Base-by-base conservation (phyloP, 1,140 invertebrate species). In the Sycobia sp. region DNA sequence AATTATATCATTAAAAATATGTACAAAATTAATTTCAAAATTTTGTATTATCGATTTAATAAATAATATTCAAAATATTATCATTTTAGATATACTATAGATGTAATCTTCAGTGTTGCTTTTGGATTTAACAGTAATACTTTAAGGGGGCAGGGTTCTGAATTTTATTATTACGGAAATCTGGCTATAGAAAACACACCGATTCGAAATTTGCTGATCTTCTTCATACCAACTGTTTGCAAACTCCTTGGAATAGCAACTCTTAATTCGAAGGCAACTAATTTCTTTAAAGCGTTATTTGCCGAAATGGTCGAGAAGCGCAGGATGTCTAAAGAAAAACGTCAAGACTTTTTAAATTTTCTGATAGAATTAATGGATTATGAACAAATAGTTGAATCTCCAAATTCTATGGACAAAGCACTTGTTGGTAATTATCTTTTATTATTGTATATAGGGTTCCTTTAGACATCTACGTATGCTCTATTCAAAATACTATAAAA, bases 21-120 rank as follows among this genome's bases (percentile, higher is more conserved):
- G n/a, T n/a, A n/a, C n/a, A n/a, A n/a, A n/a, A n/a, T n/a, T n/a
- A n/a, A n/a, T n/a, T n/a, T n/a, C n/a, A n/a, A n/a, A n/a, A n/a
- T n/a, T n/a, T n/a, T n/a, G n/a, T 14, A 14, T n/a, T 10, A 14
- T 14, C 7, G 14, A 39, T 39, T 9, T 9, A 39, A 39, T 39
- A 39, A 39, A 39, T 39, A 39, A 39, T 7, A 11, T 32, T 7
- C 11, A 32, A 47, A 18, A 22, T n/a, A 54, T 25, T 7, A 25
- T 25, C 36, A 39, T 41, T 54, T 39, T 14, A 73, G 79, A 23
- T 87, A 81, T 62, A 83, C 84, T 1, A 84, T 85, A 57, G 87
- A 89, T 67, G 78, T 84, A 1, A 87, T 88, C 32, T 82, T 82
- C 7, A 78, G 76, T n/a, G 82, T 83, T 56, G 82, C 81, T 25